phyloP scores from a whole-genome alignment of 2,113 vertebrate species.

The Clarias batrachus region DNA sequence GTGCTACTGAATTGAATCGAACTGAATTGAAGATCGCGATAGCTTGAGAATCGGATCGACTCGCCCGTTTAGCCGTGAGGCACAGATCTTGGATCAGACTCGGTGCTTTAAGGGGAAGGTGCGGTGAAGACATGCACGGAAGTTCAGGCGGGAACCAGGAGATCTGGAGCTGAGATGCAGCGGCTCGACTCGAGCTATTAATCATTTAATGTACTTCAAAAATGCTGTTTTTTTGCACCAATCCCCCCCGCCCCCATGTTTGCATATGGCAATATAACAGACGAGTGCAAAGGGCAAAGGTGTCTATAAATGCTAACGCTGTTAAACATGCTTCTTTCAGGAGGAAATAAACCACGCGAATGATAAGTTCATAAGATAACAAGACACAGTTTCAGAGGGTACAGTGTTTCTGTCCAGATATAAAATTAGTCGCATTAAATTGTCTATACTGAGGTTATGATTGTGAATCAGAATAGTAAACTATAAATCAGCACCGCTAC shows the following conservation, averaged over 20 bases:
- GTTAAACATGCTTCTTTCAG: conserved; percentile 32
- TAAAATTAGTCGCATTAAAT: not conserved
- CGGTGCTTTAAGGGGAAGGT: too few relatives aligned
- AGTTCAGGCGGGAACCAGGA: not conserved
- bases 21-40: too few relatives aligned
- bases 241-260: not conserved
- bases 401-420: not conserved
- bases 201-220: not conserved
- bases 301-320: not conserved
- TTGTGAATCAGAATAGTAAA: conserved; percentile 22
- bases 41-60: too few relatives aligned
- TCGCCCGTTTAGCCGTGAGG: too few relatives aligned
- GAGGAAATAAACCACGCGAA: not conserved
- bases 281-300: not conserved
- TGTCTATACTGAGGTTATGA: conserved; percentile 12
- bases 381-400: not conserved
- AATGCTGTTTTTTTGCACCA: not conserved
- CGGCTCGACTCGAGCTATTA: not conserved
- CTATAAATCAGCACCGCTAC: conserved; percentile 36
- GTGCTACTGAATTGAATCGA: too few relatives aligned
- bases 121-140: not conserved
- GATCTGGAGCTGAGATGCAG: not conserved
- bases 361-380: not conserved
- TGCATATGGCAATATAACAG: not conserved
- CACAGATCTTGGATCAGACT: too few relatives aligned